Base-by-base conservation (phyloP, 2,113 vertebrate species). In the Bufo bufo region DNA sequence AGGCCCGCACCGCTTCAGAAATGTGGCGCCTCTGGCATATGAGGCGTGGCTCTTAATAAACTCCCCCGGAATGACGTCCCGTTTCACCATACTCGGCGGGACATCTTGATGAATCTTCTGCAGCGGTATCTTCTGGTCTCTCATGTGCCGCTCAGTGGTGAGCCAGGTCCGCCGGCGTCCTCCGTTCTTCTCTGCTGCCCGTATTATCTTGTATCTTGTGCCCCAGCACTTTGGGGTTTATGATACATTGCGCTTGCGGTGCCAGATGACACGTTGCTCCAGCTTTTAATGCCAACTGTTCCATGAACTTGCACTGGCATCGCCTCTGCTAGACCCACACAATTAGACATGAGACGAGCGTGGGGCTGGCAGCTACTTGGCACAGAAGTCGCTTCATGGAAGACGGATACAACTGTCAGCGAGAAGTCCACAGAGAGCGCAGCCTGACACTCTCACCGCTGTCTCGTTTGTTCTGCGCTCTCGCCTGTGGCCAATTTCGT, bases 191-290 rank as follows among this genome's bases (percentile, higher is more conserved):
- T 75, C 45, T 16, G 72, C 45, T 49, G 45, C 16, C 45, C 33
- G 16, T 2, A 43, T 12, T 3, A 43, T n/a, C 19, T n/a, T 12
- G 4, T 17, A 69, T 69, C 20, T 69, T 69, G 14, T 10, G 74
- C 16, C 58, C 91, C 91, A 91, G 90, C 90, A 92, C 90, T 90
- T 77, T 90, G 89, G 91, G 91, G 91, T 72, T 75, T 91, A 90
- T 88, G 87, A 91, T 89, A 91, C 90, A 89, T 79, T 91, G 91
- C 84, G 33, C 81, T 89, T 88, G 82, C 80, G 90, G 89, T 89
- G 91, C 90, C 93, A 92, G 90, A 91, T 94, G 92, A 93, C 91
- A 90, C 91, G 89, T 89, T 89, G 92, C 86, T 89, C 90, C n/a
- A 87, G 75, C 89, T 89, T 91, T 90, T 89, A 89, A 90, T 88